A percentile compares a stretch with the other conserved stretches of the same genome.
phyloP scores from a whole-genome alignment of 2,113 vertebrate genomes.

The Pyrgilauda ruficollis region DNA sequence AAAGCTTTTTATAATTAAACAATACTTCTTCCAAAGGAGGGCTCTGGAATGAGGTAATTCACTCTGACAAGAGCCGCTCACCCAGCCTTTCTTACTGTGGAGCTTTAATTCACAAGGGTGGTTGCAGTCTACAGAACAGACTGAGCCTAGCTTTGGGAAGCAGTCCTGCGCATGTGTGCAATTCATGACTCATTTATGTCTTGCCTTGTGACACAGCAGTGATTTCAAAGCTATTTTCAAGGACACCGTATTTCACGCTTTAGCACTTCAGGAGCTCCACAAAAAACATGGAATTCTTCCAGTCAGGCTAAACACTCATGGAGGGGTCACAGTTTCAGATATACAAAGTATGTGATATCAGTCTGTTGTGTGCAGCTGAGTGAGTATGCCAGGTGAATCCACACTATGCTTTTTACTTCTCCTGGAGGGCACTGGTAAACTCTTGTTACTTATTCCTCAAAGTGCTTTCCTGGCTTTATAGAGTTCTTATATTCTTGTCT shows the following conservation, averaged over 20 bases:
- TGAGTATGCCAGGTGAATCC: not conserved
- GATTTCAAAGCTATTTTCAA: not conserved
- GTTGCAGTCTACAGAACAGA: accelerated
- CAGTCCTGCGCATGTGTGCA: not conserved
- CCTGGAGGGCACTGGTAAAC: not conserved
- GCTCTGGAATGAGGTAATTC: not conserved
- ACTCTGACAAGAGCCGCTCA: not conserved
- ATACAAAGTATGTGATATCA: no score
- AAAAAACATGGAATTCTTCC: not conserved
- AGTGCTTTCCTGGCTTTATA: not conserved
- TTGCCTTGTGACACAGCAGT: not conserved
- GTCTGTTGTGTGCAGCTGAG: not conserved
- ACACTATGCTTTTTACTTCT: not conserved
- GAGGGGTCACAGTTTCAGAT: not conserved
- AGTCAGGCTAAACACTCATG: accelerated
- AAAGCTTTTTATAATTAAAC: not conserved
- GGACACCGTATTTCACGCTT: not conserved
- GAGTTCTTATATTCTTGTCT: not conserved
- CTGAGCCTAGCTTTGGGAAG: not conserved
- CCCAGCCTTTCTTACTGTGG: accelerated
- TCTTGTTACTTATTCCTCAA: not conserved
- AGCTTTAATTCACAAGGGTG: not conserved
- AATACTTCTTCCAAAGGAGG: not conserved
- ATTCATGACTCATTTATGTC: not conserved
- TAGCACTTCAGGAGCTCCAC: not conserved